A percentile compares a stretch with the other conserved stretches of the same genome.
Evolutionary conservation across 2,797 vertebrate species (phyloP).

Genomic region (Onychomys leucogaster): DNA sequence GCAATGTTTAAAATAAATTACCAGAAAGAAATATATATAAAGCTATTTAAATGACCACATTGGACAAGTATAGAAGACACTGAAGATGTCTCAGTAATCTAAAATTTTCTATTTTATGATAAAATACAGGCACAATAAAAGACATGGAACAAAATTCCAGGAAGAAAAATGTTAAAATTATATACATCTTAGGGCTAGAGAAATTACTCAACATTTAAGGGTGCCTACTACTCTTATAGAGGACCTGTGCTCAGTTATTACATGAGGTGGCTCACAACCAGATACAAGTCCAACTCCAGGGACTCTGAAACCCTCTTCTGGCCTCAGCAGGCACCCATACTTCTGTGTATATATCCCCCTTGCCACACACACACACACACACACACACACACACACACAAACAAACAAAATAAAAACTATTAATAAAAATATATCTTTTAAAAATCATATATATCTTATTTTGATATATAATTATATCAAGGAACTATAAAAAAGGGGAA

Average conservation of each 20-base stretch:
- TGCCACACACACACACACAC: no score
- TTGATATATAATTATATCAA: background rate
- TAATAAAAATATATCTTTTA: background rate
- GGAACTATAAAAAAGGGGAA: background rate
- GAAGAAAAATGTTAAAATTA: background rate
- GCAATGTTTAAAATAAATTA: conserved; percentile 51
- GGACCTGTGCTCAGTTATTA: background rate
- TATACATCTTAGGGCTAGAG: background rate
- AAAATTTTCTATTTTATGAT: conserved; percentile 10
- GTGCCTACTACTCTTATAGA: background rate
- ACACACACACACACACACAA: no score
- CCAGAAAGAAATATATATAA: background rate
- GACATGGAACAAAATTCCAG: background rate
- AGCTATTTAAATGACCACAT: conserved; percentile 18
- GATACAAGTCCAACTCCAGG: background rate
- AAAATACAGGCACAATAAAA: conserved; percentile 41
- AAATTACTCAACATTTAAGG: background rate
- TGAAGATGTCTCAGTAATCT: background rate
- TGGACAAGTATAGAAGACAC: conserved; percentile 21
- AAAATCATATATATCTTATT: background rate
- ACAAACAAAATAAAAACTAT: background rate
- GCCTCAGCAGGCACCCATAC: background rate
- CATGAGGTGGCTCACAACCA: background rate
- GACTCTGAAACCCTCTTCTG: background rate
- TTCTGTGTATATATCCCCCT: background rate